These are phyloP conservation scores for Pseudolycoriella hygida DNA, from an alignment of 2,888 invertebrate species.

Conservation along the genomic window DNA sequence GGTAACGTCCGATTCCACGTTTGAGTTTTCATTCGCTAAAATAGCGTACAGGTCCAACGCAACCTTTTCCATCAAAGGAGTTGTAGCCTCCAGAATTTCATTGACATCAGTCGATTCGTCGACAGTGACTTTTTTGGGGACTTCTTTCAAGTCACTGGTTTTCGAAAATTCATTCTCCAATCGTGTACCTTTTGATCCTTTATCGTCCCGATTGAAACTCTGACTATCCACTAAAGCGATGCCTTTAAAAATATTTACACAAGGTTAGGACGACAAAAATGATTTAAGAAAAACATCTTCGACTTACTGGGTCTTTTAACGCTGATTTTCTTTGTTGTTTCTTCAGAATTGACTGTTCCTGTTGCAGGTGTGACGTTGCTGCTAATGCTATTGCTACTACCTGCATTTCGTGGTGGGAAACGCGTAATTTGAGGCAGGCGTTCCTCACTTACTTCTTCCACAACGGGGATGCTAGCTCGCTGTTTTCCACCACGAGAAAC, in stretches of 20 bases:
- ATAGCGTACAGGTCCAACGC: slow-evolving; percentile 71
- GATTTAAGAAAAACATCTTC: neutral
- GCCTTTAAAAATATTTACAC: too few species aligned
- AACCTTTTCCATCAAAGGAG: slow-evolving; percentile 62
- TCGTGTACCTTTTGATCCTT: slow-evolving; percentile 12
- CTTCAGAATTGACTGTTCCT: too few species aligned
- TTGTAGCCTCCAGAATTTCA: slow-evolving; percentile 28
- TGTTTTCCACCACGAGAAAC: slow-evolving; percentile 32
- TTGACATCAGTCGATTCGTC: neutral
- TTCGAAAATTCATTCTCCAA: slow-evolving; percentile 10
- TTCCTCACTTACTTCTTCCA: slow-evolving; percentile 22
- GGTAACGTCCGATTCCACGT: slow-evolving; percentile 30
- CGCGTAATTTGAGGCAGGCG: slow-evolving; percentile 69
- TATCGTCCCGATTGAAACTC: slow-evolving; percentile 52
- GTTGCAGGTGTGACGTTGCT: slow-evolving; percentile 32
- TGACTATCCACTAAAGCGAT: slow-evolving; percentile 50
- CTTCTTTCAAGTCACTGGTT: slow-evolving; percentile 5
- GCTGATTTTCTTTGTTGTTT: slow-evolving; percentile 19
- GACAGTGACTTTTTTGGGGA: neutral
- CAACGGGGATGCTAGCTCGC: slow-evolving; percentile 11
- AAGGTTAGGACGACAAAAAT: too few species aligned
- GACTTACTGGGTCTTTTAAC: slow-evolving; percentile 43
- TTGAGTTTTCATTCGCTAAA: slow-evolving; percentile 43
- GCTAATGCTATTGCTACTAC: slow-evolving; percentile 18
- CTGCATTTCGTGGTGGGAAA: slow-evolving; percentile 52